phyloP scores from a whole-genome alignment of 2,113 vertebrate species.

The Myanophis thanlyinensis region DNA sequence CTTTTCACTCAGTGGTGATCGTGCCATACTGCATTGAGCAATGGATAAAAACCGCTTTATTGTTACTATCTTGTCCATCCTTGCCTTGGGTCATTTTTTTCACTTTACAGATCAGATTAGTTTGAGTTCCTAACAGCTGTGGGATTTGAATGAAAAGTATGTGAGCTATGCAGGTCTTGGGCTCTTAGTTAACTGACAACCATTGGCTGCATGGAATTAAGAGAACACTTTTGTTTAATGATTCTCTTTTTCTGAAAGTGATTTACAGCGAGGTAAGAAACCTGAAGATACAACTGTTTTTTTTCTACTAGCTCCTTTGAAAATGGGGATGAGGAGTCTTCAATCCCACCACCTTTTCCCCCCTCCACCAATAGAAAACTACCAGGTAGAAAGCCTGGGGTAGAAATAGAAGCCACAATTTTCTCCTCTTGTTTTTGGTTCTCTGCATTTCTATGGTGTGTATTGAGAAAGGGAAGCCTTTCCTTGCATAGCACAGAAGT shows the following conservation, averaged over 20 bases:
- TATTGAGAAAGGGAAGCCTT: background rate
- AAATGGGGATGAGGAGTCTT: background rate
- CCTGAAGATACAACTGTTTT: background rate
- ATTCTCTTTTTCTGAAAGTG: background rate
- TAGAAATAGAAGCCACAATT: background rate
- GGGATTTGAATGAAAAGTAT: background rate
- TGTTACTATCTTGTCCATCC: background rate
- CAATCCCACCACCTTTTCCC: background rate
- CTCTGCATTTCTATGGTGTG: background rate
- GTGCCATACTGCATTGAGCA: background rate
- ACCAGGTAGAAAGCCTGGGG: background rate
- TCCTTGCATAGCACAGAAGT: background rate
- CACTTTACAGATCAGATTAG: background rate
- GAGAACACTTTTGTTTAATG: background rate
- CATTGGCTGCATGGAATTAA: background rate
- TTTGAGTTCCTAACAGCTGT: background rate
- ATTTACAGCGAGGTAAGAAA: background rate
- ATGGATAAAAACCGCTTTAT: background rate
- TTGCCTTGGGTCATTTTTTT: background rate
- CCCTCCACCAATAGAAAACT: background rate
- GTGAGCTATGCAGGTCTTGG: background rate
- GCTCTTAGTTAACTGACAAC: background rate
- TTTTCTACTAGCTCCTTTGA: background rate
- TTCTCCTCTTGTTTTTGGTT: background rate
- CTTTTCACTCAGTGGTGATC: background rate